Percentiles rank a stretch among this genome's conserved stretches.
phyloP scores from a whole-genome alignment of 1,140 invertebrate genomes.

The Drepana arcuata region DNA sequence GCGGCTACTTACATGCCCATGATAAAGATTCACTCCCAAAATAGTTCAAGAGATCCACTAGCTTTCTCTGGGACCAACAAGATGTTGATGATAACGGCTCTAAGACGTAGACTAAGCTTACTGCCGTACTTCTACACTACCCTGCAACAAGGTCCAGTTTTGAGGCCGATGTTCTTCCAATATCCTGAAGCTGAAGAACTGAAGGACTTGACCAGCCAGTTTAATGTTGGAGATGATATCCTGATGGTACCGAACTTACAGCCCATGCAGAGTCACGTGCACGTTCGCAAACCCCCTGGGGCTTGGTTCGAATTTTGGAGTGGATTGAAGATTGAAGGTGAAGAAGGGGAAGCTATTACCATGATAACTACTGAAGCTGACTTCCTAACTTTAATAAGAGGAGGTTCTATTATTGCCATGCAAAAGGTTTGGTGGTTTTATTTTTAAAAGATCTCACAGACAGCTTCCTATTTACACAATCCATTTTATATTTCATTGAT shows the following conservation, averaged over 20 bases:
- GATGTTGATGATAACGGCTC: constrained; percentile 25
- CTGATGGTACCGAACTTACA: constrained; percentile 52
- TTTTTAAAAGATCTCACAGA: neutral
- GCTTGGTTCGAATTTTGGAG: constrained; percentile 57
- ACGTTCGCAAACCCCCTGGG: constrained; percentile 42
- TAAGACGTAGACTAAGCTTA: constrained; percentile 34
- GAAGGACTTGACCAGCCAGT: constrained; percentile 35
- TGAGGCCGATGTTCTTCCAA: constrained; percentile 62
- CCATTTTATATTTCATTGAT: neutral
- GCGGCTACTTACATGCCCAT: constrained; percentile 46
- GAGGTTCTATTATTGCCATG: constrained; percentile 38
- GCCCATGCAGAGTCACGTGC: constrained; percentile 42
- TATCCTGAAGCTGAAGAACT: constrained; percentile 32
- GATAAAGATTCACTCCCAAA: constrained; percentile 46
- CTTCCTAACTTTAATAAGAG: constrained; percentile 42
- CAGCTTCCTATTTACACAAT: neutral
- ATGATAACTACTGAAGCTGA: constrained; percentile 49
- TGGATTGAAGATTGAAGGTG: constrained; percentile 27
- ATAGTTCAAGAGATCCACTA: constrained; percentile 30
- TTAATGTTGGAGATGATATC: constrained; percentile 45
- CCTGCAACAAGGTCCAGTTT: constrained; percentile 45
- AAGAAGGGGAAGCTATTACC: constrained; percentile 33
- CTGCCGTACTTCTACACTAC: constrained; percentile 48
- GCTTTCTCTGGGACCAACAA: constrained; percentile 37
- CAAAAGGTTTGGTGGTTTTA: constrained; percentile 37